Percentiles rank a stretch among this genome's conserved stretches.
phyloP scores from a whole-genome alignment of 2,113 vertebrate genomes.

The Oostethus manadensis region DNA sequence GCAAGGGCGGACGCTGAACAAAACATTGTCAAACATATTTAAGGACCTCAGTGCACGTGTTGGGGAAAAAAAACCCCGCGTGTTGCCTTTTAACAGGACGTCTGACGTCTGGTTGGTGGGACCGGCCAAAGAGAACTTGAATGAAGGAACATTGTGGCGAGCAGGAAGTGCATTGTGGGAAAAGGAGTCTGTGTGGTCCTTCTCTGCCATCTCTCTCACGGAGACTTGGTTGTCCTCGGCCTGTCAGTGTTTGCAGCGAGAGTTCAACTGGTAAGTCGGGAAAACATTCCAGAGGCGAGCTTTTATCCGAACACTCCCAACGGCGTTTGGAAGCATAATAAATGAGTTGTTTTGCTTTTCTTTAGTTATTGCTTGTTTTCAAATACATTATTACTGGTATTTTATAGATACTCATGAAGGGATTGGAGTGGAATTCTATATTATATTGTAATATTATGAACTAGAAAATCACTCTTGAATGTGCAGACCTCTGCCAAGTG shows the following conservation, averaged over 20 bases:
- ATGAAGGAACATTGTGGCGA: conserved; percentile 16
- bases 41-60: conserved; percentile 10
- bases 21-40: conserved; percentile 16
- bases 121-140: conserved; percentile 23
- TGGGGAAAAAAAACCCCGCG: background rate
- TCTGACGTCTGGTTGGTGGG: conserved; percentile 9
- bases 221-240: conserved; percentile 27
- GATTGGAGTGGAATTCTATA: background rate
- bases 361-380: conserved; percentile 19
- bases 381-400: conserved; percentile 9
- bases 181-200: conserved; percentile 1
- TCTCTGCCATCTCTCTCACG: conserved; percentile 34
- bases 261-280: conserved; percentile 14
- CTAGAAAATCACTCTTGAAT: too few species aligned
- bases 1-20: conserved; percentile 2
- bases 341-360: conserved; percentile 15
- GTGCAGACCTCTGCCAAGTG: too few species aligned
- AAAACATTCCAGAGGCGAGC: conserved; percentile 9
- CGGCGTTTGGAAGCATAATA: background rate
- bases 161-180: conserved; percentile 39
- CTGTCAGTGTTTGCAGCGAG: conserved; percentile 9
- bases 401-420: conserved; percentile 22
- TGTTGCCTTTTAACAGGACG: conserved; percentile 15
- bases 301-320: conserved; percentile 1
- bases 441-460: background rate